Conservation (phyloP, 2,888 invertebrate species). For the Megastigmus dorsalis region DNA sequence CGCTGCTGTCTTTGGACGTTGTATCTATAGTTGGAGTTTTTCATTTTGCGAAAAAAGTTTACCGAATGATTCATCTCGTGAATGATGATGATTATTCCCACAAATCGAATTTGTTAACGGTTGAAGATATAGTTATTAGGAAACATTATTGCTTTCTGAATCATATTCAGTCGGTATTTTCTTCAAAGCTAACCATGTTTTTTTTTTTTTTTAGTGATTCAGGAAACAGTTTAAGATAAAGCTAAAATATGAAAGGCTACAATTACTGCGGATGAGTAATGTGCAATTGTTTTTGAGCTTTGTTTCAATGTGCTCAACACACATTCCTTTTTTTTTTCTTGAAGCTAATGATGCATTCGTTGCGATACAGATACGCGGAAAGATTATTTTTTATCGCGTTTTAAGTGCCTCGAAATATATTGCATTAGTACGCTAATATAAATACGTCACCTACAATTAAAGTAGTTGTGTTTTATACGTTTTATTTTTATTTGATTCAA, state of each 20-base stretch:
- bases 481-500: no score
- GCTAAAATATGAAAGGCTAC: not conserved
- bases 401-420: not conserved
- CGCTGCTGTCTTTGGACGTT: no score
- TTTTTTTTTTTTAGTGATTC: slow-evolving; percentile 51
- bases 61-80: no score
- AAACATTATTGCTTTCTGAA: no score
- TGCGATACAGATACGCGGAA: not conserved
- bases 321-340: slow-evolving; percentile 22
- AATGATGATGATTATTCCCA: no score
- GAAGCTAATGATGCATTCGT: slow-evolving; percentile 19
- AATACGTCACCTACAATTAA: not conserved
- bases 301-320: not conserved
- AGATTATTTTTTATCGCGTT: not conserved
- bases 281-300: slow-evolving; percentile 4
- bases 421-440: no score
- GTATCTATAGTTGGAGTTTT: no score
- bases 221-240: slow-evolving; percentile 50
- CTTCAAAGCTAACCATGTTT: no score
- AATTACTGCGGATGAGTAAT: slow-evolving; percentile 7
- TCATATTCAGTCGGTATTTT: no score
- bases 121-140: no score
- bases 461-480: not conserved
- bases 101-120: no score
- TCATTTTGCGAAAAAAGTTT: no score